These are phyloP conservation scores for Trachurus trachurus DNA, from an alignment of 2,797 vertebrate genomes.

Conservation along the genomic window DNA sequence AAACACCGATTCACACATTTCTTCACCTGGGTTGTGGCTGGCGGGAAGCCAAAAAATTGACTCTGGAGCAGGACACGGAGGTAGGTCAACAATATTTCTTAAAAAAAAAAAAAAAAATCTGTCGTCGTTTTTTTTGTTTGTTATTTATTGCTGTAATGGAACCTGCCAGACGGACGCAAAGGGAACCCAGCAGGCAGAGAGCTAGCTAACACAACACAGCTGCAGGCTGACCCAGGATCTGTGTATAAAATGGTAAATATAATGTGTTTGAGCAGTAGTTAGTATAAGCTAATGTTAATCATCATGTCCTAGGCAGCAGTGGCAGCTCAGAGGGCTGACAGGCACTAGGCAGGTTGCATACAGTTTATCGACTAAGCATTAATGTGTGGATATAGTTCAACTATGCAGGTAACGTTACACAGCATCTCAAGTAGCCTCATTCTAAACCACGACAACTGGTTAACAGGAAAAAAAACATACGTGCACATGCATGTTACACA, in stretches of 20 bases:
- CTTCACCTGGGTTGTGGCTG: slow-evolving; percentile 56
- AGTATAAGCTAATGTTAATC: neutral
- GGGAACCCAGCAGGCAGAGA: neutral
- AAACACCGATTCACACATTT: slow-evolving; percentile 16
- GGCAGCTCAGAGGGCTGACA: slow-evolving; percentile 1
- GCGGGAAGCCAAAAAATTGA: slow-evolving; percentile 75
- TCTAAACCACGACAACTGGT: too few relatives aligned
- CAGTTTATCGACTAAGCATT: neutral
- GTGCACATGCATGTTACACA: neutral
- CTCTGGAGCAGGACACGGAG: slow-evolving; percentile 88
- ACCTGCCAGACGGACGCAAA: slow-evolving; percentile 32
- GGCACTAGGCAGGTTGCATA: neutral
- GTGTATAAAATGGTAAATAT: neutral
- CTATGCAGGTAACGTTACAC: neutral
- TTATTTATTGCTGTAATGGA: slow-evolving; percentile 21
- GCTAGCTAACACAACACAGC: slow-evolving; percentile 30
- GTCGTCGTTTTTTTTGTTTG: slow-evolving; percentile 2
- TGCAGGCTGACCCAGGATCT: neutral
- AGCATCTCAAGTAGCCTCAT: neutral
- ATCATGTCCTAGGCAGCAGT: neutral
- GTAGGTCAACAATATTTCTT: slow-evolving; percentile 60
- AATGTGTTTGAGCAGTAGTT: too few relatives aligned
- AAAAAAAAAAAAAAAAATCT: neutral
- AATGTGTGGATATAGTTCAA: neutral
- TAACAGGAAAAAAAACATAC: too few relatives aligned